Base-by-base conservation (phyloP, 2,888 invertebrate genomes). In the Amblyteles armatorius region DNA sequence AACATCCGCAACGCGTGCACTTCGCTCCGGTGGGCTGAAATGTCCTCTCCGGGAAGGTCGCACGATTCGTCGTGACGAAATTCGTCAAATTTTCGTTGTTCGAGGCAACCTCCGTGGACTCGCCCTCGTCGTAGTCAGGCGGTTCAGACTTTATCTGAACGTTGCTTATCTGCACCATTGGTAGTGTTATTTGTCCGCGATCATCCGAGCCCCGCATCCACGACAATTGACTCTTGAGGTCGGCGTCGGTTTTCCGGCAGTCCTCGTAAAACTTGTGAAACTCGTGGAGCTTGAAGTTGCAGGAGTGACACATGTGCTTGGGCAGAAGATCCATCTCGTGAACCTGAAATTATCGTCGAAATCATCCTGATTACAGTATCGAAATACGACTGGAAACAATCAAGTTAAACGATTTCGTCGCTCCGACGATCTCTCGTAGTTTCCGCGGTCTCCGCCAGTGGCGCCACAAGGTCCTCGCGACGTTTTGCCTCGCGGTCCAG, bases 321-420 rank as follows among this genome's bases (percentile, higher is more conserved):
- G 93, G 93, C 29, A 93, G 85, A 76, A 93, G 82, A 84, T 93
- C 93, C 93, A 93, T 90, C 87, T 93, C 91, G 82, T 93, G 93
- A 55, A 93, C 93, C 93, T 93, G 87, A 33, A 69, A 67, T 13
- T 29, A 57, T 50, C 50, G 52, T 13, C 5, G 13, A 68, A 57
- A 57, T 57, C 48, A 69, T 29, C 16, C 4, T 13, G 16, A 29
- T 29, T 55, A 19, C 2, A 22, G 19, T 55, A 9, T 9, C 55
- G 40, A 40, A 6, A 40, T 40, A 40, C 2, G 2, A 40, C 2
- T 40, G 40, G 40, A 11, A 40, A 11, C 11, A 11, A 40, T 40
- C 0, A 3, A 1, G 11, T 40, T 40, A 2, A 40, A 33, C 6
- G 33, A 11, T 40, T 11, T 11, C 9, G 11, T 11, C 40, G 40